Evolutionary conservation across 1,140 invertebrate genomes (phyloP), one percentile per base, ranked within the genome.

Genomic region (Cecropterus lyciades): DNA sequence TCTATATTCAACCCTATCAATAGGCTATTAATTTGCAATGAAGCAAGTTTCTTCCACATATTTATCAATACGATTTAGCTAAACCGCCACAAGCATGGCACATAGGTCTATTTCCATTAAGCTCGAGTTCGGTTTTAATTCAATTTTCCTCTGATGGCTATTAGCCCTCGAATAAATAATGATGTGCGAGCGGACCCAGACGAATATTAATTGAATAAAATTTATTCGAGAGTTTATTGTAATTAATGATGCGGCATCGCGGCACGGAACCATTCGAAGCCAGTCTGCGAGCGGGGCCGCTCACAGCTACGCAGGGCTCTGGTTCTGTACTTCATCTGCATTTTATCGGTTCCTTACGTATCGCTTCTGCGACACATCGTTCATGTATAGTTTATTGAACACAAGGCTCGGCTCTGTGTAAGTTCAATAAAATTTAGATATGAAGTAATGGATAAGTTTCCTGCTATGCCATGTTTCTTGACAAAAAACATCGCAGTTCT

Each of bases 191-290:
- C 14, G 27, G 51, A 52, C 52, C 33, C 33, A 55, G 52, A 55
- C 52, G 52, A 55, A 55, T 55, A 55, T 55, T 55, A 55, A 55
- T 55, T 55, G 52, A 55, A 55, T 42, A 20, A 40, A 55, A 55
- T 55, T 40, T 55, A 55, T 55, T 55, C 52, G 33, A 55, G 52
- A 30, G 52, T 55, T 55, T 40, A 55, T 55, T 55, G 33, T 55
- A 55, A 55, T 55, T 55, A 55, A 55, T 55, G 52, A 55, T 55
- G 52, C 52, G 14, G 52, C 52, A 33, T 55, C 52, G 33, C 52
- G 52, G 52, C 52, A 55, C 33, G 33, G 0, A 11, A n/a, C 9
- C 30, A 8, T 33, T 11, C 27, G 27, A 30, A 7, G 27, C 27
- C 27, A 30, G 27, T 8, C 27, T 2, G 5, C 20, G 30, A 2